phyloP scores from a whole-genome alignment of 2,113 vertebrate genomes.

The Chamaetylas fuelleborni region DNA sequence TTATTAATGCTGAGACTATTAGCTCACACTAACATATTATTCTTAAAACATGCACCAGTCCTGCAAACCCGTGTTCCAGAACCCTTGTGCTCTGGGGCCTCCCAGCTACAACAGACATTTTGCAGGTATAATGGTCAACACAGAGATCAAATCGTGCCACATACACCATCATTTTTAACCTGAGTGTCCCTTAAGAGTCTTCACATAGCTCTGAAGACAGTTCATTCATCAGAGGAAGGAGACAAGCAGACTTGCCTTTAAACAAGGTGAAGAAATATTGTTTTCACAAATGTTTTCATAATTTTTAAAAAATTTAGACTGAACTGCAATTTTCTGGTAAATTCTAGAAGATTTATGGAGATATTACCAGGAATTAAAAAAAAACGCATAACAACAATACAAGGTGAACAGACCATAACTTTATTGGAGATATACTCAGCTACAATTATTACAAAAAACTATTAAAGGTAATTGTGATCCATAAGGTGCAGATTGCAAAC shows the following conservation, averaged over 20 bases:
- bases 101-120: not conserved
- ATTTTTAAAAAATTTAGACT: not conserved
- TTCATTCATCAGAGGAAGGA: slow-evolving; percentile 31
- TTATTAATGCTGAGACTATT: not conserved
- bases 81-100: not conserved
- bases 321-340: not conserved
- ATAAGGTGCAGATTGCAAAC: slow-evolving; percentile 90
- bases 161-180: slow-evolving; percentile 21
- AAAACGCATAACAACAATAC: slow-evolving; percentile 1
- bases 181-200: slow-evolving; percentile 14
- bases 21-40: not conserved
- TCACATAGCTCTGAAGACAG: slow-evolving; percentile 16
- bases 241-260: slow-evolving; percentile 35
- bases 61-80: not conserved
- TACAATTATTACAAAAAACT: slow-evolving; percentile 87
- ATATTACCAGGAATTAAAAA: not conserved
- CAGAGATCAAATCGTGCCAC: not conserved
- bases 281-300: not conserved
- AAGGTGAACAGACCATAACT: slow-evolving; percentile 87
- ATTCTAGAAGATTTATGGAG: not conserved
- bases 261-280: slow-evolving; percentile 12
- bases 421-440: slow-evolving; percentile 95
- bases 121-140: slow-evolving; percentile 9
- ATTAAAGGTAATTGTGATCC: slow-evolving; percentile 87
- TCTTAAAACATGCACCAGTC: not conserved